Evolutionary conservation across 2,888 invertebrate species (phyloP), one percentile per base, ranked within the genome.

Genomic region (Tenthredo distinguenda): DNA sequence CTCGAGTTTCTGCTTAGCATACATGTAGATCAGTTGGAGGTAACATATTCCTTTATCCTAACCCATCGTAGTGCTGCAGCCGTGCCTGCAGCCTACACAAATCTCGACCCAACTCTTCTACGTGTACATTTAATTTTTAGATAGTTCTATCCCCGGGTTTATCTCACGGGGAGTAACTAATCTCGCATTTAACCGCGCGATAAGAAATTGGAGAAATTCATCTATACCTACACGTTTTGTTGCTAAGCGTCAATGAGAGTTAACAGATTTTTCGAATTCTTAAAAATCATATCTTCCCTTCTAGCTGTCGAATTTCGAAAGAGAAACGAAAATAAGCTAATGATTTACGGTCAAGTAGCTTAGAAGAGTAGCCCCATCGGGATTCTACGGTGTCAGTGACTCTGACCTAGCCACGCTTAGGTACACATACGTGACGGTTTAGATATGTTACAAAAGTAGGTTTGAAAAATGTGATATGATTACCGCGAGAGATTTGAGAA

Each of bases 1-100:
- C 6, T 68, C 26, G 65, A 83, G 47, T 83, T 83, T 90, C 87
- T 88, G 87, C 87, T 89, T 89, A 89, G 89, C 90, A 88, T 90
- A 90, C 87, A 89, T 88, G 89, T 90, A 90, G 90, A 90, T 90
- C 89, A 87, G 87, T 85, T 74, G 85, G 84, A 85, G 87, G 88
- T 89, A 90, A 90, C 88, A 88, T 90, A 89, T 88, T 86, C 89
- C 87, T 86, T 89, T 86, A 85, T 85, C 87, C 87, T 15, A 83
- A n/a, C 83, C 62, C 18, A 34, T 55, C 40, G 34, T n/a, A 9
- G 18, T n/a, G 50, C 12, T n/a, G 62, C 31, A n/a, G 34, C 34
- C n/a, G 21, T 21, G 26, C 34, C n/a, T 58, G 7, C 68, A 68
- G 6, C 68, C 68, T 68, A 68, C 68, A 68, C 68, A 68, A 68